phyloP scores from a whole-genome alignment of 2,113 vertebrate genomes.

The Craseonycteris thonglongyai region DNA sequence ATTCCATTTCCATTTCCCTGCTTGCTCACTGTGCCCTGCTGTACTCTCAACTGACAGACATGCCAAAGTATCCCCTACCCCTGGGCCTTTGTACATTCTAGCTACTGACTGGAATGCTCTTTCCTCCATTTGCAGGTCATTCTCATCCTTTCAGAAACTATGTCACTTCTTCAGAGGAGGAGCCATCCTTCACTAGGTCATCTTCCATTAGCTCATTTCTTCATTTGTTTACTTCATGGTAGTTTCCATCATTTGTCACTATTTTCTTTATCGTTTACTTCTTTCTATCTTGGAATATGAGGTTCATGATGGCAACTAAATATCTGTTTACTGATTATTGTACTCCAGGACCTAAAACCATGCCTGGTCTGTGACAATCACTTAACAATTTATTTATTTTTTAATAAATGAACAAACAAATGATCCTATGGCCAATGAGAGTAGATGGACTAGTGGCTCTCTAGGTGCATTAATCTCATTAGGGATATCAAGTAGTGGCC shows the following conservation, averaged over 20 bases:
- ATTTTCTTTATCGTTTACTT: not conserved
- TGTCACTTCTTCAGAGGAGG: not conserved
- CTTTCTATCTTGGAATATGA: not conserved
- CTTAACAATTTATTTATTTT: not conserved
- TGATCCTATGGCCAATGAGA: not conserved
- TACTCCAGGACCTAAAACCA: not conserved
- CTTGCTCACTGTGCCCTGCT: not conserved
- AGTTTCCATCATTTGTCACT: not conserved
- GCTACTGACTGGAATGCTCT: not conserved
- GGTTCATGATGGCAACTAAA: not conserved
- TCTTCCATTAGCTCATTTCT: not conserved
- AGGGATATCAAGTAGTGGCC: not conserved
- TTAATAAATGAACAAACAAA: not conserved
- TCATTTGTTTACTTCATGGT: not conserved
- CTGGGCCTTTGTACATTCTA: not conserved
- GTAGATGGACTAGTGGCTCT: not conserved
- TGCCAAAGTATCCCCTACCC: not conserved
- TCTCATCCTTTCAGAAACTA: not conserved
- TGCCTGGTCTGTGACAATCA: not conserved
- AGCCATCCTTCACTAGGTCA: not conserved
- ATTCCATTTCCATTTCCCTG: no score
- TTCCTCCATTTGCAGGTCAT: not conserved
- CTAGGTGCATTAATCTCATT: not conserved
- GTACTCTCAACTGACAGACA: not conserved
- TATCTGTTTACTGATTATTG: not conserved